phyloP scores from a whole-genome alignment of 2,888 invertebrate genomes.

The Maniola hyperantus region DNA sequence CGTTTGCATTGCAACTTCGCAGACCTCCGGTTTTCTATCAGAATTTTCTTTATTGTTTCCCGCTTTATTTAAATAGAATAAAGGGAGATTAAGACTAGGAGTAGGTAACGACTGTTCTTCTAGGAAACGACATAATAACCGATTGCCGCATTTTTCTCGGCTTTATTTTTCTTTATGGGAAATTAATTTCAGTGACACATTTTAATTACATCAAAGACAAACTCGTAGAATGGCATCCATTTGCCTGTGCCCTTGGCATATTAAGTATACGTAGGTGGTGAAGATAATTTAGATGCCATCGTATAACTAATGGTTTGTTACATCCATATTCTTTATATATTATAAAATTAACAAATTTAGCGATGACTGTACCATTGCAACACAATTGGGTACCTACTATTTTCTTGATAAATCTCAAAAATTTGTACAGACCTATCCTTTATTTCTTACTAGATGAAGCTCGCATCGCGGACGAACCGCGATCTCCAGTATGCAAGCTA shows the following conservation, averaged over 20 bases:
- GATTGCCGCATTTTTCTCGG: slow-evolving; percentile 3
- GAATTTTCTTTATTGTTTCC: background rate
- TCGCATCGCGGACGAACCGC: too few species aligned
- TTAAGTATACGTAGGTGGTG: slow-evolving; percentile 20
- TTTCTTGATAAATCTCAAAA: too few species aligned
- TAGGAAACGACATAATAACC: background rate
- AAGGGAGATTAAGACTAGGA: background rate
- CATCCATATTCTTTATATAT: background rate
- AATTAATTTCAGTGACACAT: slow-evolving; percentile 10
- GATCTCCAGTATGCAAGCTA: too few species aligned
- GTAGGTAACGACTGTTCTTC: background rate
- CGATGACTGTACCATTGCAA: background rate
- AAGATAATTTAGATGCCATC: slow-evolving; percentile 10
- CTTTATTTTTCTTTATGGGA: slow-evolving; percentile 1
- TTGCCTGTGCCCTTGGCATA: slow-evolving; percentile 15
- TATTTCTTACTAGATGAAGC: too few species aligned
- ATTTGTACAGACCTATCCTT: too few species aligned
- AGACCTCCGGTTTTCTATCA: too few species aligned
- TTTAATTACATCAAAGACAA: slow-evolving; percentile 5
- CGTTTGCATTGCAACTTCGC: too few species aligned
- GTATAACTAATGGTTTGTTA: slow-evolving; percentile 2
- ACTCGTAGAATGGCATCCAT: background rate
- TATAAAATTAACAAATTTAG: background rate
- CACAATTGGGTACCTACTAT: too few species aligned
- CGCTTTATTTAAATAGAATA: background rate